These are phyloP conservation scores for Hirtodrosophila confusa DNA, from an alignment of 2,888 invertebrate species.

Conservation along the genomic window DNA sequence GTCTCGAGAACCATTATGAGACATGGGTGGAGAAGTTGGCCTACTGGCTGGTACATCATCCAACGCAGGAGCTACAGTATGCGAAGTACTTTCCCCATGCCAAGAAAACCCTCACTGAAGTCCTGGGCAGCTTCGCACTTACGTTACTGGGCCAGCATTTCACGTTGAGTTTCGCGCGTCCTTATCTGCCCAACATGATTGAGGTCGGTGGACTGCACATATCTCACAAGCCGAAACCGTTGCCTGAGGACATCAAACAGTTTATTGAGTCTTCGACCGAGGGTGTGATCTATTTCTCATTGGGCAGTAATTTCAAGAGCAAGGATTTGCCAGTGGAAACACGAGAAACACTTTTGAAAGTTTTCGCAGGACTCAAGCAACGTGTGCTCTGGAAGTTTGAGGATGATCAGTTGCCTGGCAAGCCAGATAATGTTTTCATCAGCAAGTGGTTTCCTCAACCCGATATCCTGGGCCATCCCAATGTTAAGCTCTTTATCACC, in stretches of 20 bases:
- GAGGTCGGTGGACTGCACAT: conserved; percentile 83
- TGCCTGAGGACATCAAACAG: conserved; percentile 77
- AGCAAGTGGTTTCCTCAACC: conserved; percentile 83
- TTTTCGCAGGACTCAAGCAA: conserved; percentile 57
- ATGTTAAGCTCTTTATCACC: conserved; percentile 85
- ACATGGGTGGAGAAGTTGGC: conserved; percentile 50
- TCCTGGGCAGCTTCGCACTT: conserved; percentile 73
- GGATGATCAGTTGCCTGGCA: conserved; percentile 73
- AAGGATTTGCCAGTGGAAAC: conserved; percentile 68
- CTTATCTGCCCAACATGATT: conserved; percentile 82
- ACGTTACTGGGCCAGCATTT: conserved; percentile 82
- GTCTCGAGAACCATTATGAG: conserved; percentile 75
- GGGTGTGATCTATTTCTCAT: conserved; percentile 84
- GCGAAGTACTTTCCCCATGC: conserved; percentile 69
- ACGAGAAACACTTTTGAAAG: conserved; percentile 50
- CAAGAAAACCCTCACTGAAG: conserved; percentile 56
- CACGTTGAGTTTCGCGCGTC: conserved; percentile 72
- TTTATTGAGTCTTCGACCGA: conserved; percentile 83
- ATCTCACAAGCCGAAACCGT: conserved; percentile 58
- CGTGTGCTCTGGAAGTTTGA: conserved; percentile 84
- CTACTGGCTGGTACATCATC: conserved; percentile 62
- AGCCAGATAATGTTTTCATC: conserved; percentile 78
- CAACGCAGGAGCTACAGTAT: conserved; percentile 64
- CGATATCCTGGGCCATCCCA: conserved; percentile 84
- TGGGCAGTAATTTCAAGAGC: conserved; percentile 83